Base-by-base conservation (phyloP, 2,888 invertebrate species). In the Dryobotodes eremita region DNA sequence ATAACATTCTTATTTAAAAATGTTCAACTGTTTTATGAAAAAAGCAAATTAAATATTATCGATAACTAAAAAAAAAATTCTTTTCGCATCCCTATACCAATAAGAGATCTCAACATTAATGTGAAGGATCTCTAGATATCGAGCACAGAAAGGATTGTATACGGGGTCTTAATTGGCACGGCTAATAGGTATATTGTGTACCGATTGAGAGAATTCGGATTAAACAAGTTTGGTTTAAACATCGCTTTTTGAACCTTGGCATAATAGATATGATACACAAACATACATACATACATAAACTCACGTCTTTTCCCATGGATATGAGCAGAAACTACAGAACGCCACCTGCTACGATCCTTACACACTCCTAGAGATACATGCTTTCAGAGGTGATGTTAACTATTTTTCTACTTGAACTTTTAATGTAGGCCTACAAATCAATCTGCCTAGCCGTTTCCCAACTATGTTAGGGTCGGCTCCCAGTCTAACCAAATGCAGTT, bases 51-150 rank as follows among this genome's bases (percentile, higher is more conserved):
- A 17, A 26, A 26, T 1, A 23, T 0, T 72, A 71, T 86, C 83
- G 78, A 83, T 77, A 73, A 0, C 7, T 0, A 0, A 48, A 31
- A 17, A 55, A 50, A 1, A 1, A 10, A 1, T 1, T 13, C 0
- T 5, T 23, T 55, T 42, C 53, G 1, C 86, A 73, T 64, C 83
- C 11, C 73, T 86, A 83, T n/a, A 15, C 2, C 20, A 15, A 31
- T 73, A 62, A 71, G 83, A 70, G 83, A 71, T 73, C 65, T 62
- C 6, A 70, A 62, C 57, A 82, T 71, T 36, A 53, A 42, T 59
- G 55, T 68, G 70, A 73, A 77, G 70, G 48, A 83, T 77, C 55
- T 66, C 23, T 61, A 20, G 26, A 36, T 82, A 66, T 73, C 17
- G 62, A 73, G 17, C 36, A 66, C 46, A 36, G 62, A 77, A 82